These are phyloP conservation scores for Acheta domesticus DNA, from an alignment of 2,888 invertebrate genomes.

Conservation along the genomic window DNA sequence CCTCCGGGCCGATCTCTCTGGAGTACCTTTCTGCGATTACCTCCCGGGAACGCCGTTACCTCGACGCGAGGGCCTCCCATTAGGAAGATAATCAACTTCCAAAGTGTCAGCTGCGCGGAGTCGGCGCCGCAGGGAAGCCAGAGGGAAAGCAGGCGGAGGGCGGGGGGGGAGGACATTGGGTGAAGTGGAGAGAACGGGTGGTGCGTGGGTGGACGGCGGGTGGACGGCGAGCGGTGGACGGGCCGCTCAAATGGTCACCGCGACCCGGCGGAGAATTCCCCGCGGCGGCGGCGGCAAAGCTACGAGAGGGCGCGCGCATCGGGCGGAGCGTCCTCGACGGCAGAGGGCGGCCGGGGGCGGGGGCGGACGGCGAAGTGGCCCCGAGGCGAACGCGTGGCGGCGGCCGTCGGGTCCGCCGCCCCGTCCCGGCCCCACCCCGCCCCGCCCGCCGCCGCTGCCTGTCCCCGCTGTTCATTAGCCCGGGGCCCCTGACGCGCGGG, in stretches of 20 bases:
- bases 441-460: not conserved
- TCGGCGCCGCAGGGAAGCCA: not conserved
- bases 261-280: not conserved
- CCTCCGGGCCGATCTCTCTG: not conserved
- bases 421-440: not conserved
- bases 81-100: slow-evolving; percentile 18
- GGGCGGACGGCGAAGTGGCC: not conserved
- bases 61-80: not conserved
- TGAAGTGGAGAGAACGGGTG: not conserved
- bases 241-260: not conserved
- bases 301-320: not conserved
- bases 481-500: not conserved
- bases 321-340: not conserved
- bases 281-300: slow-evolving; percentile 10
- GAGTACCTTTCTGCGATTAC: not conserved
- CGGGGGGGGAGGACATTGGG: not conserved
- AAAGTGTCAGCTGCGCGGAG: slow-evolving; percentile 1
- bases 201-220: not conserved
- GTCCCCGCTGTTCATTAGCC: slow-evolving; percentile 18
- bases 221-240: not conserved
- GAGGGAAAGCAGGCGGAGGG: not conserved
- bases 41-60: not conserved
- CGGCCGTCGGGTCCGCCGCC: not conserved
- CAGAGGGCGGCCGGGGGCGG: not conserved
- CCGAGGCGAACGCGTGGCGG: not conserved